These are phyloP conservation scores for Penaeus monodon DNA, from an alignment of 2,888 invertebrate species.

Conservation along the genomic window DNA sequence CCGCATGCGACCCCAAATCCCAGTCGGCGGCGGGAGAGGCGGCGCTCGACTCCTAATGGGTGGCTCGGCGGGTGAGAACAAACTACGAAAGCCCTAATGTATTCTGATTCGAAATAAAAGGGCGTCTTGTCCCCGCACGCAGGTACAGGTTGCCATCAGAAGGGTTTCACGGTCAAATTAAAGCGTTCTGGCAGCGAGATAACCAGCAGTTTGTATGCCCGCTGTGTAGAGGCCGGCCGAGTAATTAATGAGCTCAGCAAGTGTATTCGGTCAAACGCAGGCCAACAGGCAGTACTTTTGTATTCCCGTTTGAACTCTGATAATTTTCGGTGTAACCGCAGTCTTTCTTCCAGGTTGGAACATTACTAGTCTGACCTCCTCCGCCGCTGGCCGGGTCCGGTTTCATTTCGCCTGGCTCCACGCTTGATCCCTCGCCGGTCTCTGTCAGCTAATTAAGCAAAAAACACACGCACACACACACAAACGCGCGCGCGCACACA, in stretches of 20 bases:
- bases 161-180: conserved; percentile 10
- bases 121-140: not conserved
- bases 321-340: too few species aligned
- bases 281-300: not conserved
- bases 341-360: too few species aligned
- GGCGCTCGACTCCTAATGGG: not conserved
- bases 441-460: too few species aligned
- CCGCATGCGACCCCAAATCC: too few species aligned
- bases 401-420: too few species aligned
- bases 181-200: conserved; percentile 4
- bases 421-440: too few species aligned
- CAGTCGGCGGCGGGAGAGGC: too few species aligned
- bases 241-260: conserved; percentile 29
- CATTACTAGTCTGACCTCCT: too few species aligned
- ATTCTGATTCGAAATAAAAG: not conserved
- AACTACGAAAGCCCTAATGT: not conserved
- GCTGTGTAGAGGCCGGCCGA: not conserved
- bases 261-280: conserved; percentile 18
- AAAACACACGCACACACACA: too few species aligned
- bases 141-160: conserved; percentile 8
- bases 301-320: not conserved
- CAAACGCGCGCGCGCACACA: too few species aligned
- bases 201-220: conserved; percentile 10
- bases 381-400: too few species aligned
- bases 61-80: not conserved